A percentile compares a stretch with the other conserved stretches of the same genome.
Evolutionary conservation across 2,113 vertebrate genomes (phyloP).

Genomic region (Caloenas nicobarica): DNA sequence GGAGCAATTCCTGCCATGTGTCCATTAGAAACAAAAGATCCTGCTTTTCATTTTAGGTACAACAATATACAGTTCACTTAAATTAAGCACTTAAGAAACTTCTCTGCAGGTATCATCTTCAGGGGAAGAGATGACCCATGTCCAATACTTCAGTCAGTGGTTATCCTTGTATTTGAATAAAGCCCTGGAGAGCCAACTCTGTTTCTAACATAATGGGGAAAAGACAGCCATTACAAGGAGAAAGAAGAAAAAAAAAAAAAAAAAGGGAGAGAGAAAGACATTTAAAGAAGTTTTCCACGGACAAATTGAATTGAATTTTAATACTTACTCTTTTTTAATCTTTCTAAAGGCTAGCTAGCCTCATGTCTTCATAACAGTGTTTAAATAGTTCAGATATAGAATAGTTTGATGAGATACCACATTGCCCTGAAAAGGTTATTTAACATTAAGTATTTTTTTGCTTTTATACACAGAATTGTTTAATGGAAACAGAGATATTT

Average conservation of each 20-base stretch:
- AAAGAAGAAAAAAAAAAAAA: background rate
- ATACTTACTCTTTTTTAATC: background rate
- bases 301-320: background rate
- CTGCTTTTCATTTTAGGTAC: background rate
- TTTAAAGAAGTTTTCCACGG: background rate
- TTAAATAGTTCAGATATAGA: background rate
- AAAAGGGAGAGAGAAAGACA: no score
- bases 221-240: background rate
- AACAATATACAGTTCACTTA: background rate
- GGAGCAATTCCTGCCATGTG: rapidly evolving
- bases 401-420: background rate
- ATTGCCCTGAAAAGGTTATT: background rate
- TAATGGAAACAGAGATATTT: background rate
- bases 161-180: background rate
- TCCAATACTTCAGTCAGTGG: background rate
- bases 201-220: background rate
- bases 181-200: background rate
- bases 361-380: background rate
- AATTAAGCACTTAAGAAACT: background rate
- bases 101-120: background rate
- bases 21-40: background rate
- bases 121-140: background rate
- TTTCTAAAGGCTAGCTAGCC: background rate
- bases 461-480: background rate
- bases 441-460: background rate